A percentile compares a stretch with the other conserved stretches of the same genome.
Conservation (phyloP, 2,888 invertebrate species). For the Masnerella sp. region DNA sequence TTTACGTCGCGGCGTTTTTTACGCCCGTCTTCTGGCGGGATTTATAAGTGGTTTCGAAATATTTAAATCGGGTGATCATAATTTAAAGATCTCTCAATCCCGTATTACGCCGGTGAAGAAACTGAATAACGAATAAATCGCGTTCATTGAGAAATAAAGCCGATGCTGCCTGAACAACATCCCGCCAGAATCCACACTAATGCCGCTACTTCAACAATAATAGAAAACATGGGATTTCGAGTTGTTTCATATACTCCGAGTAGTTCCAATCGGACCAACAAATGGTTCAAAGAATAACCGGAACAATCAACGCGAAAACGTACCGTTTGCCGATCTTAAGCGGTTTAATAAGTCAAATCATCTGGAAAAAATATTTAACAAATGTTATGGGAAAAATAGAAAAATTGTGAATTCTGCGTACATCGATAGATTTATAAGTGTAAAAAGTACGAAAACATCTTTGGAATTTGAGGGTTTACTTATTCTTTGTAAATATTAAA, state of each 20-base stretch:
- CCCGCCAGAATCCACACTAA: conserved; percentile 34
- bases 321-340: conserved; percentile 12
- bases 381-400: too few species aligned
- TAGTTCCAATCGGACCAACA: conserved; percentile 33
- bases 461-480: too few species aligned
- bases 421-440: too few species aligned
- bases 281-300: conserved; percentile 31
- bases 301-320: conserved; percentile 9
- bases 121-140: conserved; percentile 45
- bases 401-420: too few species aligned
- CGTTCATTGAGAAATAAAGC: conserved; percentile 49
- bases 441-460: too few species aligned
- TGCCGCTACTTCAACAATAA: conserved; percentile 42
- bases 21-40: background rate
- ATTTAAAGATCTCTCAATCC: conserved; percentile 25
- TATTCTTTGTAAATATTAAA: too few species aligned
- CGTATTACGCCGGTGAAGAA: conserved; percentile 11
- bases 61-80: conserved; percentile 33
- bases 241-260: conserved; percentile 38
- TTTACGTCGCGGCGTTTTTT: background rate
- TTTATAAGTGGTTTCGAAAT: conserved; percentile 16
- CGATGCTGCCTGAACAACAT: conserved; percentile 21
- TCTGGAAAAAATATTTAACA: conserved; percentile 3
- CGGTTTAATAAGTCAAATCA: conserved; percentile 10
- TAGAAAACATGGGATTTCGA: conserved; percentile 48